These are phyloP conservation scores for Drosophila buzzatii DNA, from an alignment of 2,888 invertebrate genomes.

Conservation along the genomic window DNA sequence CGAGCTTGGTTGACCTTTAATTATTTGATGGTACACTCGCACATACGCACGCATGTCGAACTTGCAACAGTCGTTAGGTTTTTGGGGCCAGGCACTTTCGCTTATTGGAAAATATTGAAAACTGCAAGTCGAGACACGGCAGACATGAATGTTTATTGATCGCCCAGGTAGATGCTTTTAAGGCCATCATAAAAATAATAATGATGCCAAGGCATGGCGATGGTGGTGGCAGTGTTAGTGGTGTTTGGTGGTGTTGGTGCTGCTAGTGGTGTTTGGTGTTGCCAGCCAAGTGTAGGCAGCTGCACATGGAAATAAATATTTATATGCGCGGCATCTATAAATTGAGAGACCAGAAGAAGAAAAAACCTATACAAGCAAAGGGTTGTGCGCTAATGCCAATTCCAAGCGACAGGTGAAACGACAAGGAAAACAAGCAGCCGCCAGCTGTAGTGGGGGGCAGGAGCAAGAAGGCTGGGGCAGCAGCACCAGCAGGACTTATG, in stretches of 20 bases:
- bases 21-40: constrained; percentile 53
- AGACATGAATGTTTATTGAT: constrained; percentile 76
- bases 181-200: constrained; percentile 76
- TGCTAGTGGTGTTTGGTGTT: constrained; percentile 17
- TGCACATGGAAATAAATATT: constrained; percentile 79
- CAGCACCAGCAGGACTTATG: constrained; percentile 73
- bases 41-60: not conserved
- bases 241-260: constrained; percentile 40
- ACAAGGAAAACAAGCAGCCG: constrained; percentile 29
- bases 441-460: not conserved
- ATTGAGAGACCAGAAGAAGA: constrained; percentile 67
- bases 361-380: constrained; percentile 19
- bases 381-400: constrained; percentile 60
- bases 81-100: constrained; percentile 68
- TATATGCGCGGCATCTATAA: constrained; percentile 81
- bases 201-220: constrained; percentile 77
- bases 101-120: constrained; percentile 71
- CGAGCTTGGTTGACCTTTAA: constrained; percentile 67
- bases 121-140: constrained; percentile 59
- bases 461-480: not conserved
- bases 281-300: constrained; percentile 53
- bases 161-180: constrained; percentile 74
- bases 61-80: constrained; percentile 12
- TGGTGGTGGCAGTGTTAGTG: constrained; percentile 8
- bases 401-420: constrained; percentile 63